Conservation (phyloP, 1,140 invertebrate genomes). For the Platyscapa corneri region DNA sequence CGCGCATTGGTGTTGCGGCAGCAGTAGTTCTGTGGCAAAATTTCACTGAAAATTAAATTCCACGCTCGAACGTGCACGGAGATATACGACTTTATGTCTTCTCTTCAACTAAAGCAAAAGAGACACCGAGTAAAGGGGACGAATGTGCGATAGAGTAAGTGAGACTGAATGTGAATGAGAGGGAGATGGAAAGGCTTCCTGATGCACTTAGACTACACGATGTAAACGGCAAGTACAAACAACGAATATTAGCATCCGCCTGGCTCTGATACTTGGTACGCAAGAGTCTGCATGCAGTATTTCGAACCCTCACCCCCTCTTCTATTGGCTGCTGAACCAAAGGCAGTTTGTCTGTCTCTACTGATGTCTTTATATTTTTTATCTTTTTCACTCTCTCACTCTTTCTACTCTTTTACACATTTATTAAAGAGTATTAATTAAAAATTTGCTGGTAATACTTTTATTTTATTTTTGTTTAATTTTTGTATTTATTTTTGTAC, state of each 20-base stretch:
- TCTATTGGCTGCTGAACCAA: too few species aligned
- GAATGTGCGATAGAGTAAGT: too few species aligned
- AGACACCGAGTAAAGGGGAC: background rate
- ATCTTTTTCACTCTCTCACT: background rate
- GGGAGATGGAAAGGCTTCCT: background rate
- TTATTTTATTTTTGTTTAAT: too few species aligned
- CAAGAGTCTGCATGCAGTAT: background rate
- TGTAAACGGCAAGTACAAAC: slow-evolving; percentile 36
- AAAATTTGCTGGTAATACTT: too few species aligned
- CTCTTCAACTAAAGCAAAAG: background rate
- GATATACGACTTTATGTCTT: background rate
- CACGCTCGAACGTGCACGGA: background rate
- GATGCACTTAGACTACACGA: slow-evolving; percentile 27
- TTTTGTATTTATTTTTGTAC: too few species aligned
- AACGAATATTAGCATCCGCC: slow-evolving; percentile 51
- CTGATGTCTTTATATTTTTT: background rate
- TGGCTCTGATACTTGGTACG: slow-evolving; percentile 25
- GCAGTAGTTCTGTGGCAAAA: slow-evolving; percentile 10
- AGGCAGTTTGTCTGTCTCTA: background rate
- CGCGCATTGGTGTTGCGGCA: background rate
- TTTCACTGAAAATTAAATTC: slow-evolving; percentile 45
- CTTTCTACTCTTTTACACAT: too few species aligned
- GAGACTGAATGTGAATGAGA: background rate
- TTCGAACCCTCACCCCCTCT: background rate
- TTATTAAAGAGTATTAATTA: too few species aligned